These are phyloP conservation scores for Promerops cafer DNA, from an alignment of 2,113 vertebrate species.

Conservation along the genomic window DNA sequence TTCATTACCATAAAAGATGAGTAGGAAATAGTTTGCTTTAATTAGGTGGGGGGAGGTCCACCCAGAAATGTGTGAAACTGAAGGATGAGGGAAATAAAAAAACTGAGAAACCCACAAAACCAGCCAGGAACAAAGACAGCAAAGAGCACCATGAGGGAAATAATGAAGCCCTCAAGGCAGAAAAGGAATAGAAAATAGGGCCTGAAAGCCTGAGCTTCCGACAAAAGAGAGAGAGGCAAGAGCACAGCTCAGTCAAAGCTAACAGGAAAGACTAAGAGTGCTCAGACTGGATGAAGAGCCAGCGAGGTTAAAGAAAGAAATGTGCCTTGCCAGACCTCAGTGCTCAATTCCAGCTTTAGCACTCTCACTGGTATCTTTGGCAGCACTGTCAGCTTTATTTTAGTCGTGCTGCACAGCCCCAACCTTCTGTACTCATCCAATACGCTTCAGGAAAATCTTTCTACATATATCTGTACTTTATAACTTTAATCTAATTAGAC, in stretches of 20 bases:
- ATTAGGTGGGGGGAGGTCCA: fast-evolving
- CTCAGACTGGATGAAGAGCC: background rate
- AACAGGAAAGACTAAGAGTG: background rate
- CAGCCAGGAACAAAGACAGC: background rate
- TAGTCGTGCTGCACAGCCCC: background rate
- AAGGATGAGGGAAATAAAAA: background rate
- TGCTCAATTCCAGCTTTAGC: background rate
- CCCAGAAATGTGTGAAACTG: background rate
- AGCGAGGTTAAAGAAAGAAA: background rate
- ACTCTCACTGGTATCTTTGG: background rate
- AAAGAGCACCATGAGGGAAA: background rate
- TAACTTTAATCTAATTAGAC: background rate
- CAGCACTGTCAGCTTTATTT: background rate
- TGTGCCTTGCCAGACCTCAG: background rate
- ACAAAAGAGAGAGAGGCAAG: background rate
- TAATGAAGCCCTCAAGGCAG: background rate
- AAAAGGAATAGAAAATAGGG: background rate
- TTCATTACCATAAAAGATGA: background rate
- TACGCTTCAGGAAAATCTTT: background rate
- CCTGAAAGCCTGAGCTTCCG: background rate
- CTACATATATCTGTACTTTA: background rate
- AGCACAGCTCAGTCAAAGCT: background rate
- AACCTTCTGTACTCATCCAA: background rate
- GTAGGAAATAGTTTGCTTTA: background rate
- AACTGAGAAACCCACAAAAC: background rate